Percentiles rank a stretch among this genome's conserved stretches.
Conservation (phyloP, 2,797 vertebrate genomes). For the Sebastes cheni region DNA sequence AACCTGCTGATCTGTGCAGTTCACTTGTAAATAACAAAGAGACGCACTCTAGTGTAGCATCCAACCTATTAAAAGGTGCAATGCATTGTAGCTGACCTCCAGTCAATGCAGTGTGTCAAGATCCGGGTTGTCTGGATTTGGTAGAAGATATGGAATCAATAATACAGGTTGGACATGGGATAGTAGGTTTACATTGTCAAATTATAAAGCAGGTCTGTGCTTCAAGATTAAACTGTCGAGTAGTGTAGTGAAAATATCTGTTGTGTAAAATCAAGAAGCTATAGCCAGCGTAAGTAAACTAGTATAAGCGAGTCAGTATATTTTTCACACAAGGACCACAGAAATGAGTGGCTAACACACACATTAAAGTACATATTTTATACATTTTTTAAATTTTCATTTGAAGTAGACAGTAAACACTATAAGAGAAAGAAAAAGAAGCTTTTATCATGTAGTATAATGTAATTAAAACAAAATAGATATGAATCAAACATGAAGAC, state of each 20-base stretch:
- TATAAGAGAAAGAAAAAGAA: not conserved
- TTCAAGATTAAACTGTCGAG: not conserved
- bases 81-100: slow-evolving; percentile 16
- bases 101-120: not conserved
- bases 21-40: slow-evolving; percentile 56
- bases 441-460: not conserved
- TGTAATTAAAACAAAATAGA: not conserved
- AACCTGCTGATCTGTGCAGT: slow-evolving; percentile 66
- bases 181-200: not conserved
- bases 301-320: not conserved
- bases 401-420: not conserved
- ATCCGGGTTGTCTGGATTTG: not conserved
- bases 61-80: slow-evolving; percentile 83
- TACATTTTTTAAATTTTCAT: not conserved
- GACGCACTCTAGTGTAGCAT: slow-evolving; percentile 42
- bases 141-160: not conserved
- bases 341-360: not conserved
- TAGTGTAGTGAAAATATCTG: not conserved
- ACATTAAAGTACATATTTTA: not conserved
- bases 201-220: not conserved
- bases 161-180: not conserved
- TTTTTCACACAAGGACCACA: not conserved
- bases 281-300: not conserved
- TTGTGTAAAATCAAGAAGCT: not conserved
- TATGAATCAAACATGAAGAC: not conserved